A percentile compares a stretch with the other conserved stretches of the same genome.
phyloP scores from a whole-genome alignment of 2,888 invertebrate genomes.

The Lathronympha strigana region DNA sequence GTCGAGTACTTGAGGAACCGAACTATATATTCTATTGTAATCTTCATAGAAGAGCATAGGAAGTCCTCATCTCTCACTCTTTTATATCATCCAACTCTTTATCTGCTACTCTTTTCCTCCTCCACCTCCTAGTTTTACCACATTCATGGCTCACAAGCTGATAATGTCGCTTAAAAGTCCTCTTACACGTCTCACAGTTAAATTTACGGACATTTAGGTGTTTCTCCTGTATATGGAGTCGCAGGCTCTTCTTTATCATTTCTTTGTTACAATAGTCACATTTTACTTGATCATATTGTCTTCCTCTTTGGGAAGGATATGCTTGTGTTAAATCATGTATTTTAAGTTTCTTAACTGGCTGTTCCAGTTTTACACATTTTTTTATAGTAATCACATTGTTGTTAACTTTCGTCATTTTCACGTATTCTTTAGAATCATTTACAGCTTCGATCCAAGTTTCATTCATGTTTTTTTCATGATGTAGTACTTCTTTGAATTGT shows the following conservation, averaged over 20 bases:
- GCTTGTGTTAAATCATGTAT: conserved; percentile 50
- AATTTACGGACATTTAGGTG: conserved; percentile 65
- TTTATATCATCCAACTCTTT: neutral
- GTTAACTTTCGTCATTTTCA: conserved; percentile 69
- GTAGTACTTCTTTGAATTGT: conserved; percentile 45
- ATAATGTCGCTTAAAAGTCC: conserved; percentile 60
- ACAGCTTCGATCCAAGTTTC: conserved; percentile 70
- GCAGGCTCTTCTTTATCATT: conserved; percentile 72
- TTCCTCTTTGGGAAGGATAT: conserved; percentile 52
- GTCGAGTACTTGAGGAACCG: too few species aligned
- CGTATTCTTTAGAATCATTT: conserved; percentile 56
- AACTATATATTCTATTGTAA: too few species aligned
- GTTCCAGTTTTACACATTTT: conserved; percentile 50
- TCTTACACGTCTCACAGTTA: conserved; percentile 56
- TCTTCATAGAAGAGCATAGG: too few species aligned
- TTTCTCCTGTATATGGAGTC: conserved; percentile 63
- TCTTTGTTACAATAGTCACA: conserved; percentile 73
- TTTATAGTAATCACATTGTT: conserved; percentile 63
- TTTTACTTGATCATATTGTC: conserved; percentile 62
- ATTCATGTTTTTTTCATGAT: conserved; percentile 57
- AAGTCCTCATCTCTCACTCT: neutral
- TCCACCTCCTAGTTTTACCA: conserved; percentile 48
- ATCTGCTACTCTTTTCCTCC: neutral
- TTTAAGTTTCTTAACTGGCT: neutral
- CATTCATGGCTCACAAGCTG: conserved; percentile 63